phyloP scores from a whole-genome alignment of 2,888 invertebrate species.

The Eupeodes latifasciatus region DNA sequence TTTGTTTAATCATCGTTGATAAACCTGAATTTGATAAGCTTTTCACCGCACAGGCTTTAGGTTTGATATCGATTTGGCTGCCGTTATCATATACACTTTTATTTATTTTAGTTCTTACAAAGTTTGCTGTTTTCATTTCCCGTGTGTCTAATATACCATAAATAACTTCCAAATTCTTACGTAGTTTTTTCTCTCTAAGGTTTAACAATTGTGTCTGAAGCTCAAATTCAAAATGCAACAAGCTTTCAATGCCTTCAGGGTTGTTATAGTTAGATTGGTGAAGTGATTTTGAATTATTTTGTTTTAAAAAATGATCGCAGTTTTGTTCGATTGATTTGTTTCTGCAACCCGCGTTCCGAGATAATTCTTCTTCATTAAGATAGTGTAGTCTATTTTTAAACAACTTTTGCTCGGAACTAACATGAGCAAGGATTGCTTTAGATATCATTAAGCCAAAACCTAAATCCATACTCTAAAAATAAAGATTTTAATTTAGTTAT shows the following conservation, averaged over 20 bases:
- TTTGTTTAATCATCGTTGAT: constrained; percentile 37
- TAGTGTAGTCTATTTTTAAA: constrained; percentile 33
- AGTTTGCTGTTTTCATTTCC: constrained; percentile 8
- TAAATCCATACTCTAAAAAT: constrained; percentile 56
- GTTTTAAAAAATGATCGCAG: neutral
- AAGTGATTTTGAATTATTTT: neutral
- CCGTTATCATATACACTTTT: neutral
- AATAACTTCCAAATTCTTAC: constrained; percentile 47
- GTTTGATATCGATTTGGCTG: neutral
- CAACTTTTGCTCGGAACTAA: constrained; percentile 27
- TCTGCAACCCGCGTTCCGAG: too few relatives aligned
- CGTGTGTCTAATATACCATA: constrained; percentile 41
- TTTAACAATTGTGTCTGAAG: constrained; percentile 42
- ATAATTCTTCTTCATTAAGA: constrained; percentile 7
- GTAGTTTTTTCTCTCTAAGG: constrained; percentile 48
- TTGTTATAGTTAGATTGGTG: constrained; percentile 8
- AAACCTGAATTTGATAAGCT: constrained; percentile 39
- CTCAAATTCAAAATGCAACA: constrained; percentile 45
- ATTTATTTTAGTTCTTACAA: neutral
- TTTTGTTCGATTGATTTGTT: constrained; percentile 8
- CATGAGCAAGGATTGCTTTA: constrained; percentile 49
- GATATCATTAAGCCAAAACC: constrained; percentile 62
- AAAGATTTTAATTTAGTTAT: neutral
- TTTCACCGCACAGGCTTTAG: neutral
- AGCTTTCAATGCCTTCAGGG: constrained; percentile 27